Conservation (phyloP, 2,888 invertebrate species). For the Tillus elongatus region DNA sequence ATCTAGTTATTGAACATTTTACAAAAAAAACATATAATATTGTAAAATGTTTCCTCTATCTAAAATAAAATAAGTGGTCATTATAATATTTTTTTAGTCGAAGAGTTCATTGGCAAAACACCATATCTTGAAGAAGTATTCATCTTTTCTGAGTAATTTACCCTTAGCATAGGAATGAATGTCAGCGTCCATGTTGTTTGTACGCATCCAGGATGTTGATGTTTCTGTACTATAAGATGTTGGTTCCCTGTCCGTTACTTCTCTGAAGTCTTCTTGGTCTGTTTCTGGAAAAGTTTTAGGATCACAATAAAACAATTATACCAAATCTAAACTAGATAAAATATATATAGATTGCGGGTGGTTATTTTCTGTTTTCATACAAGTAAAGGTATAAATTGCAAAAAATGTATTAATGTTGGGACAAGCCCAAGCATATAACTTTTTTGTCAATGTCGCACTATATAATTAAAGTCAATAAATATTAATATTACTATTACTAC, state of each 20-base stretch:
- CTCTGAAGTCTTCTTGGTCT: constrained; percentile 54
- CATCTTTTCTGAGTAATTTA: constrained; percentile 73
- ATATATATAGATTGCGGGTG: too few relatives aligned
- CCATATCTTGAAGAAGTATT: constrained; percentile 95
- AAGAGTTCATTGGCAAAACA: constrained; percentile 76
- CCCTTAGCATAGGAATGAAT: constrained; percentile 84
- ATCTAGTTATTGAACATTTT: background rate
- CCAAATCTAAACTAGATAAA: too few relatives aligned
- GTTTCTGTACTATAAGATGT: constrained; percentile 88
- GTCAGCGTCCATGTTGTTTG: constrained; percentile 90
- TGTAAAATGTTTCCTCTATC: too few relatives aligned
- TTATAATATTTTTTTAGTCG: constrained; percentile 48
- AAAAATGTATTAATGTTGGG: too few relatives aligned
- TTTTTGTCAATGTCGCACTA: too few relatives aligned
- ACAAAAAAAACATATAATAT: background rate
- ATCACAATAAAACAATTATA: too few relatives aligned
- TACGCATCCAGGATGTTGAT: constrained; percentile 86
- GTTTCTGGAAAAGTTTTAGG: constrained; percentile 29
- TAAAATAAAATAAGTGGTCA: constrained; percentile 15
- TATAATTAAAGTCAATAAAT: too few relatives aligned
- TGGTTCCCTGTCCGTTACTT: constrained; percentile 59
- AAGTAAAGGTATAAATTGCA: too few relatives aligned
- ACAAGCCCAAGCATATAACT: too few relatives aligned
- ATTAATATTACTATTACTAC: too few relatives aligned
- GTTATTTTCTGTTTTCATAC: too few relatives aligned